A percentile compares a stretch with the other conserved stretches of the same genome.
These are phyloP conservation scores for Drosophila sp. DNA, from an alignment of 1,140 invertebrate species.

Conservation along the genomic window DNA sequence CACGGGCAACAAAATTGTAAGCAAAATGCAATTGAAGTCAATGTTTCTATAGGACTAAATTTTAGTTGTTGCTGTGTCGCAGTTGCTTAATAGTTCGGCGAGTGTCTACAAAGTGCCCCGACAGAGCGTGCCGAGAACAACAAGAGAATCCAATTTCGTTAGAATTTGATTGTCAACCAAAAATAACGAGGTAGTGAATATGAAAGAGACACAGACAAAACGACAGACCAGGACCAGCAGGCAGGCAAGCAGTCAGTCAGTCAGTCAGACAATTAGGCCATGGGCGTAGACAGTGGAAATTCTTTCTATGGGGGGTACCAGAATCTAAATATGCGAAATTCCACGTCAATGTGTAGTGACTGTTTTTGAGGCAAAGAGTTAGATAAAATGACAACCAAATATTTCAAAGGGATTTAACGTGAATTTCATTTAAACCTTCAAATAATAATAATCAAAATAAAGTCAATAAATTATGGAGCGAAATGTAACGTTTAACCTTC, in stretches of 20 bases:
- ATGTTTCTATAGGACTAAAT: conserved; percentile 17
- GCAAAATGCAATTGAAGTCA: conserved; percentile 67
- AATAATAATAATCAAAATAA: too few species aligned
- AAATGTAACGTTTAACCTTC: not conserved
- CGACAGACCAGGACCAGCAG: conserved; percentile 15
- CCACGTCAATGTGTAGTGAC: too few species aligned
- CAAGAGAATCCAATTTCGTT: conserved; percentile 76
- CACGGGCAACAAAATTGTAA: conserved; percentile 37
- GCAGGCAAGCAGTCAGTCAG: conserved; percentile 41
- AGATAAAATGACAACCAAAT: too few species aligned
- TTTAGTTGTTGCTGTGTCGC: conserved; percentile 12
- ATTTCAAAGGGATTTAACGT: too few species aligned
- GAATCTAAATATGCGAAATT: too few species aligned
- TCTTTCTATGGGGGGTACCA: not conserved
- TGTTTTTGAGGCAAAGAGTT: too few species aligned
- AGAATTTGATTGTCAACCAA: conserved; percentile 77
- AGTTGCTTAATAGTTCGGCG: conserved; percentile 12
- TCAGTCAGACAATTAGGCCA: conserved; percentile 16
- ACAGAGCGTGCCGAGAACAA: conserved; percentile 54
- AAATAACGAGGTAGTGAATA: conserved; percentile 63
- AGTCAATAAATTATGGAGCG: too few species aligned
- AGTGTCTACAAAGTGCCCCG: conserved; percentile 16
- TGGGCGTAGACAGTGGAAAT: not conserved
- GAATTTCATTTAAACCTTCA: too few species aligned
- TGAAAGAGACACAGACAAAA: conserved; percentile 22